Base-by-base conservation (phyloP, 2,797 vertebrate species). In the Pipistrellus nathusii region DNA sequence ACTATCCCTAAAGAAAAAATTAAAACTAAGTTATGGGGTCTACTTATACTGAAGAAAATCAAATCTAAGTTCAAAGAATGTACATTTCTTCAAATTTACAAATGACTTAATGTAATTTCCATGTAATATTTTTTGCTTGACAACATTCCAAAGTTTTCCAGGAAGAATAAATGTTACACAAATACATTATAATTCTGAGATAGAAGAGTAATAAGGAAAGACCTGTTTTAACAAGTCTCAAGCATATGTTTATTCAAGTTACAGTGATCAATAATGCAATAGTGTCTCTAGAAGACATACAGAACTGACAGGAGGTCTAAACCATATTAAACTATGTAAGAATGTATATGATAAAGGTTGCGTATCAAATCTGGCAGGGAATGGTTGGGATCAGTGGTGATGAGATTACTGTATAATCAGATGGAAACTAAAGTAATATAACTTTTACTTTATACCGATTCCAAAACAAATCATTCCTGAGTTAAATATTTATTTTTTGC, bases 1-100 rank as follows among this genome's bases (percentile, higher is more conserved):
- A 2, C 23, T 83, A 64, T n/a, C 11, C 23, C 10, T 68, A 87
- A 93, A 51, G 11, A 48, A 72, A 72, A 76, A 75, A n/a, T 9
- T 51, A 73, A 51, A 30, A 20, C 14, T 51, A 51, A 81, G 44
- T 1, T 41, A 17, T 38, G 53, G 48, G 21, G 32, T 76, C 11
- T 94, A 75, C 30, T 6, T 44, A 48, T 41, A 71, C 3, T 68
- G 21, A 91, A 88, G 48, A 86, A 95, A 93, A 77, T 82, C 3
- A 73, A 41, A 32, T 14, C 73, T 35, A 89, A n/a, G 30, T 46
- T 48, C 46, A 88, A 88, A 93, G 30, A 73, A 82, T 27, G 9
- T 38, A 30, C 0, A 30, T 88, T 62, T 76, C 71, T 91, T 84
- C 51, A 51, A 4, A 62, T 64, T 69, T 30, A 35, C 1, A 73